Conservation (phyloP, 2,113 vertebrate genomes). For the Leptodactylus fuscus region DNA sequence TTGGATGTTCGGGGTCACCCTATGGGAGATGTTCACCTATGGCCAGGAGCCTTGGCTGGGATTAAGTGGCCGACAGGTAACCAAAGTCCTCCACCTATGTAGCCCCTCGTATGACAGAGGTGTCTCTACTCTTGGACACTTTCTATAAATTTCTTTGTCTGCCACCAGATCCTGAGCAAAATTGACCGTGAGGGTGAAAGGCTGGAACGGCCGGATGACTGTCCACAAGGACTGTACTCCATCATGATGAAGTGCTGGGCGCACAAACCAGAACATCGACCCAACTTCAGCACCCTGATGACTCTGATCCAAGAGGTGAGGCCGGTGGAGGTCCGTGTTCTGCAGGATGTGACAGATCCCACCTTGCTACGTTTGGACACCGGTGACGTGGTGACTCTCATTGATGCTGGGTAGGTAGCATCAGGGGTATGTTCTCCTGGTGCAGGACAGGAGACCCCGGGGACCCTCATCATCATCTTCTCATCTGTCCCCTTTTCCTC, state of each 20-base stretch:
- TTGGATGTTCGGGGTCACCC: slow-evolving; percentile 89
- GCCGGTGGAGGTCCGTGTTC: slow-evolving; percentile 76
- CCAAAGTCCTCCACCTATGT: too few relatives aligned
- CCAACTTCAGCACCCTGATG: slow-evolving; percentile 76
- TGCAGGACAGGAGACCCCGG: background rate
- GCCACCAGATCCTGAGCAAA: slow-evolving; percentile 77
- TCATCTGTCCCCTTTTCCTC: too few relatives aligned
- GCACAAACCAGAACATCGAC: slow-evolving; percentile 74
- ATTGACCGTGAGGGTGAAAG: slow-evolving; percentile 80
- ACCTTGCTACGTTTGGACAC: slow-evolving; percentile 76
- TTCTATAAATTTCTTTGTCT: background rate
- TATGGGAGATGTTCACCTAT: slow-evolving; percentile 93
- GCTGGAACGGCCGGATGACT: slow-evolving; percentile 78
- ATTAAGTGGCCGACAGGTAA: slow-evolving; percentile 79
- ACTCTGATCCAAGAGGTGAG: slow-evolving; percentile 81
- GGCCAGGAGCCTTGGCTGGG: slow-evolving; percentile 89
- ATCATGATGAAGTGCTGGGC: slow-evolving; percentile 85
- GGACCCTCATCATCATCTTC: background rate
- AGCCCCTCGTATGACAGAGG: background rate
- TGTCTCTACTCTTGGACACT: background rate
- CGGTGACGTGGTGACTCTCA: slow-evolving; percentile 80
- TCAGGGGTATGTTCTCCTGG: background rate
- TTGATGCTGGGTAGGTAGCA: slow-evolving; percentile 73
- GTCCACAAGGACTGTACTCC: slow-evolving; percentile 79
- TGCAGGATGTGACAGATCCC: slow-evolving; percentile 77